Conservation (phyloP, 2,113 vertebrate species). For the Melanostigma gelatinosum region DNA sequence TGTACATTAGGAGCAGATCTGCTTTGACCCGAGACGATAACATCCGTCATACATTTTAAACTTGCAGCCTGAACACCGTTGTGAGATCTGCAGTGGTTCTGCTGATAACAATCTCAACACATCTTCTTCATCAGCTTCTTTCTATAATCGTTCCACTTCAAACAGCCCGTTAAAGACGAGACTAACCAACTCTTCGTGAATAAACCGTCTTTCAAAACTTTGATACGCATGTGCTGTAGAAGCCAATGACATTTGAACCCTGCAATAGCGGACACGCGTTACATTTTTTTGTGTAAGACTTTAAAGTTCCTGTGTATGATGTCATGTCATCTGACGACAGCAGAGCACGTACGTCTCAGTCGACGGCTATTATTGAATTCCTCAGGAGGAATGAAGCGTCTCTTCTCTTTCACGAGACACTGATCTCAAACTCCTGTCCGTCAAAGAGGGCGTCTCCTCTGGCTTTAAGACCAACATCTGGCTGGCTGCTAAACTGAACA, state of each 20-base stretch:
- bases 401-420: background rate
- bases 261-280: background rate
- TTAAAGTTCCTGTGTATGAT: background rate
- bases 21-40: constrained; percentile 37
- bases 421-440: constrained; percentile 25
- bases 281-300: background rate
- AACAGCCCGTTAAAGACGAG: background rate
- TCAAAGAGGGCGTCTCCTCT: constrained; percentile 11
- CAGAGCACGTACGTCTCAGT: constrained; percentile 4
- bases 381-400: background rate
- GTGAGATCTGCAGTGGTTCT: background rate
- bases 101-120: background rate
- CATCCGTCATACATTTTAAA: background rate
- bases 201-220: background rate
- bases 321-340: background rate
- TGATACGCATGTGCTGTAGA: background rate
- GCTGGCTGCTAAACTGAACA: background rate
- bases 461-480: constrained; percentile 7
- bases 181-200: background rate
- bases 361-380: background rate
- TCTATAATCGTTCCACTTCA: constrained; percentile 7
- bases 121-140: too few species aligned
- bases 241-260: constrained; percentile 13
- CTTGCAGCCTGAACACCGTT: background rate
- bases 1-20: constrained; percentile 43